Evolutionary conservation across 2,888 invertebrate species (phyloP).

Genomic region (Sympetrum striolatum): DNA sequence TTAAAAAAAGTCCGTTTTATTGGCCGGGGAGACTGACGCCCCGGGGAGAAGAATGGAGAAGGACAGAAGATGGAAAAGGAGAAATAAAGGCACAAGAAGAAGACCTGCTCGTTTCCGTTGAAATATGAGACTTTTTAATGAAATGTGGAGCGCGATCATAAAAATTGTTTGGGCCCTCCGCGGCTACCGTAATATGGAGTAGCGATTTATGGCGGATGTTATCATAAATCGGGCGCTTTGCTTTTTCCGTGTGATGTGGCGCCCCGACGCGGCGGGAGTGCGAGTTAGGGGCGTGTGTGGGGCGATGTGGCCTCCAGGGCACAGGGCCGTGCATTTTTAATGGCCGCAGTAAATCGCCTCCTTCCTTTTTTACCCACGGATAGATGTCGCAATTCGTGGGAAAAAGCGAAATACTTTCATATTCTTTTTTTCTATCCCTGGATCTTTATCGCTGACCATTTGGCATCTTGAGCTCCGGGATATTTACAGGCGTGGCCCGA

Average conservation of each 20-base stretch:
- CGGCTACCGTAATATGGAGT: conserved; percentile 4
- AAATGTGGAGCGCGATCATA: conserved; percentile 1
- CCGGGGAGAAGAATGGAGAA: neutral
- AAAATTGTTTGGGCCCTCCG: conserved; percentile 8
- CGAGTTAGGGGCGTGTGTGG: neutral
- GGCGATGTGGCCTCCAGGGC: neutral
- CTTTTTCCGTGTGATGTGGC: neutral
- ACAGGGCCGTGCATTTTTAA: neutral
- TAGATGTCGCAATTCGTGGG: neutral
- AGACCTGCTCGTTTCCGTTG: neutral
- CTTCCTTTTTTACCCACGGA: neutral
- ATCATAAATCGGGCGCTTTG: conserved; percentile 6
- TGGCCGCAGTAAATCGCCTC: neutral
- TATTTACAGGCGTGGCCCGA: neutral
- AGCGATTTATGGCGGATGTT: conserved; percentile 1
- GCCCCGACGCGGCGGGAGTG: neutral
- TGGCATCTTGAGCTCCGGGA: neutral
- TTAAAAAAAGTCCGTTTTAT: neutral
- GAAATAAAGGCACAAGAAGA: neutral
- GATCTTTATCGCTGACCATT: neutral
- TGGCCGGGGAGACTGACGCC: neutral
- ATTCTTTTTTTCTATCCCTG: neutral
- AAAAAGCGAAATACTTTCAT: neutral
- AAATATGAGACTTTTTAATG: conserved; percentile 31
- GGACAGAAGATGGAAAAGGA: neutral